Evolutionary conservation across 2,888 invertebrate species (phyloP).

Genomic region (Globia sparganii): DNA sequence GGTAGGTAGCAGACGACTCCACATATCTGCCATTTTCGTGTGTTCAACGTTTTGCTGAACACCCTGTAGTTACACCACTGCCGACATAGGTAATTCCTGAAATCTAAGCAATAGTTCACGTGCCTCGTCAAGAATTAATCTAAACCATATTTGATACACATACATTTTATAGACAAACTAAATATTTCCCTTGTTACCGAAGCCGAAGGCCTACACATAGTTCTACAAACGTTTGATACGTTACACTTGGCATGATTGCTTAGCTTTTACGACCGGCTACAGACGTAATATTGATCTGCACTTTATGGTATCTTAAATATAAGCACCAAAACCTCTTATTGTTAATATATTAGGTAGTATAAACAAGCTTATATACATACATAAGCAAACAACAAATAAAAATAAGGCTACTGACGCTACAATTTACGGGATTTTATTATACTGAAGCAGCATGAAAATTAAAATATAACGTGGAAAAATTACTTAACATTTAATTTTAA

Average conservation of each 20-base stretch:
- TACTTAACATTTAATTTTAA: slow-evolving; percentile 29
- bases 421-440: slow-evolving; percentile 42
- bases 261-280: slow-evolving; percentile 59
- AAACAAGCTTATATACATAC: slow-evolving; percentile 19
- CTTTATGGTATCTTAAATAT: slow-evolving; percentile 62
- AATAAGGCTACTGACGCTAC: slow-evolving; percentile 15
- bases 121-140: background rate
- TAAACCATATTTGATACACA: background rate
- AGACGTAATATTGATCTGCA: slow-evolving; percentile 62
- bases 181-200: slow-evolving; percentile 31
- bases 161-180: slow-evolving; percentile 38
- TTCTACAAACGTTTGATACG: slow-evolving; percentile 53
- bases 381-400: slow-evolving; percentile 33
- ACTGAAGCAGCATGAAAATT: slow-evolving; percentile 33
- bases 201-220: slow-evolving; percentile 34
- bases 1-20: too few species aligned
- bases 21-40: too few species aligned
- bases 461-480: slow-evolving; percentile 36
- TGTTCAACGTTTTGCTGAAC: too few species aligned
- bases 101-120: slow-evolving; percentile 17
- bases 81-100: background rate
- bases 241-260: slow-evolving; percentile 65
- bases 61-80: too few species aligned
- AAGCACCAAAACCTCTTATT: slow-evolving; percentile 56
- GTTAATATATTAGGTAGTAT: slow-evolving; percentile 38